Conservation (phyloP, 2,113 vertebrate genomes). For the Oncorhynchus gorbuscha region DNA sequence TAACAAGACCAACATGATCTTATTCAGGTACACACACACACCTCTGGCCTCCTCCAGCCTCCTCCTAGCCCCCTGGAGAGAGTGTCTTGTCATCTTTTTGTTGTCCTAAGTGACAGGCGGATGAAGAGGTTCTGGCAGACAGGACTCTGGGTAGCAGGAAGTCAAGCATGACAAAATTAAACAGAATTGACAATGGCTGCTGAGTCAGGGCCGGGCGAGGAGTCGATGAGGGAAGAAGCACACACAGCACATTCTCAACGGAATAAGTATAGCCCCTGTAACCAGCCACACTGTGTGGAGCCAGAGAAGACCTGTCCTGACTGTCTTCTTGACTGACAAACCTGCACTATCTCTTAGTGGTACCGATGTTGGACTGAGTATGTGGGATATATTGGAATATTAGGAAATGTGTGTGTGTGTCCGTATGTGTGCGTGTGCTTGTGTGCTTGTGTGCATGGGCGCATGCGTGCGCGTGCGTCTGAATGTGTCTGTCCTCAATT, state of each 20-base stretch:
- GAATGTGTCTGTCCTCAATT: too few species aligned
- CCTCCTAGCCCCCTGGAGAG: slow-evolving; percentile 42
- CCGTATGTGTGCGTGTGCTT: not conserved
- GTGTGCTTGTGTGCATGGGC: not conserved
- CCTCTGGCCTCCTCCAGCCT: slow-evolving; percentile 33
- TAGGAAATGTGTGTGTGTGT: not conserved
- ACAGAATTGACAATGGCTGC: slow-evolving; percentile 71
- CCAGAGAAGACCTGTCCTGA: not conserved
- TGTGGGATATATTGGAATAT: not conserved
- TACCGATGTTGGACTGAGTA: not conserved
- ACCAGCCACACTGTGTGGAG: not conserved
- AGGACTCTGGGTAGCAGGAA: slow-evolving; percentile 50
- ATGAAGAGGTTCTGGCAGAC: slow-evolving; percentile 69
- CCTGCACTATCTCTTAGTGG: not conserved
- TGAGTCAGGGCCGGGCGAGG: slow-evolving; percentile 67
- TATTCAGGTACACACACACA: not conserved
- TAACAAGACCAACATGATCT: too few species aligned
- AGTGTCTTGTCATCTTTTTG: slow-evolving; percentile 55
- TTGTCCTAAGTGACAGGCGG: slow-evolving; percentile 68
- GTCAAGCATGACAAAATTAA: slow-evolving; percentile 70
- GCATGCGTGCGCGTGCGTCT: too few species aligned
- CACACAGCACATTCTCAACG: slow-evolving; percentile 6
- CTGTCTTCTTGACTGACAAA: not conserved
- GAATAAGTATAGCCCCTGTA: not conserved
- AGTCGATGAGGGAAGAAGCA: slow-evolving; percentile 29